Conservation (phyloP, 2,113 vertebrate genomes). For the Tragulus kanchil region DNA sequence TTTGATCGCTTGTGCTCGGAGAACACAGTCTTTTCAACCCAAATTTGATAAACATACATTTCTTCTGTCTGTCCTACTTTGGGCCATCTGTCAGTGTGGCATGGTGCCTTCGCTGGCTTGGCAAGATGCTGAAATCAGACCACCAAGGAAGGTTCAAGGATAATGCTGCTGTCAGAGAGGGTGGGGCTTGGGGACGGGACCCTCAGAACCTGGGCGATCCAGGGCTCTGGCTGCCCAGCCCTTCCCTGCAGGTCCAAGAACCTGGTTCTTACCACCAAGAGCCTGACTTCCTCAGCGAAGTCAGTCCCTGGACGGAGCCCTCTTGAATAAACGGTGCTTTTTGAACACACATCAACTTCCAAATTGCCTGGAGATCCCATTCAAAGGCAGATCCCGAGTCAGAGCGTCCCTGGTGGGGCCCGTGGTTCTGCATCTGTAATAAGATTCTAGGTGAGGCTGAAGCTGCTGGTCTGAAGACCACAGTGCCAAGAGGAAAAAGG, state of each 20-base stretch:
- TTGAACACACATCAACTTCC: rapidly evolving
- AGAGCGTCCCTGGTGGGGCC: neutral
- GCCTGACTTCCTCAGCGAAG: neutral
- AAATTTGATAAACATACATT: constrained; percentile 69
- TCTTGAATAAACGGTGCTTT: neutral
- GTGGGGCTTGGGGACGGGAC: rapidly evolving
- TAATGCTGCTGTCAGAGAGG: neutral
- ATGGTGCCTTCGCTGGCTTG: neutral
- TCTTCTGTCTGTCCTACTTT: constrained; percentile 71
- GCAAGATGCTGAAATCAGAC: constrained; percentile 56
- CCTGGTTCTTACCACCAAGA: neutral
- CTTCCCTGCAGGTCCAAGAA: neutral
- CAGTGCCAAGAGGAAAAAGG: neutral
- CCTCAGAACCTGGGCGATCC: neutral
- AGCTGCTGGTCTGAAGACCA: neutral
- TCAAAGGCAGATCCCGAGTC: neutral
- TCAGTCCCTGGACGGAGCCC: rapidly evolving
- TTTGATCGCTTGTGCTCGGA: constrained; percentile 49
- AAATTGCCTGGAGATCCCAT: no score
- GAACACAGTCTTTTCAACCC: constrained; percentile 47
- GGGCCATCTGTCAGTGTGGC: constrained; percentile 71
- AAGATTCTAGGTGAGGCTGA: neutral
- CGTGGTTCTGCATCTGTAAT: neutral
- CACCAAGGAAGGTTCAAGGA: constrained; percentile 75
- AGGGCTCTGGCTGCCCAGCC: neutral